Conservation (phyloP, 2,888 invertebrate species). For the Romanomermis culicivorax region DNA sequence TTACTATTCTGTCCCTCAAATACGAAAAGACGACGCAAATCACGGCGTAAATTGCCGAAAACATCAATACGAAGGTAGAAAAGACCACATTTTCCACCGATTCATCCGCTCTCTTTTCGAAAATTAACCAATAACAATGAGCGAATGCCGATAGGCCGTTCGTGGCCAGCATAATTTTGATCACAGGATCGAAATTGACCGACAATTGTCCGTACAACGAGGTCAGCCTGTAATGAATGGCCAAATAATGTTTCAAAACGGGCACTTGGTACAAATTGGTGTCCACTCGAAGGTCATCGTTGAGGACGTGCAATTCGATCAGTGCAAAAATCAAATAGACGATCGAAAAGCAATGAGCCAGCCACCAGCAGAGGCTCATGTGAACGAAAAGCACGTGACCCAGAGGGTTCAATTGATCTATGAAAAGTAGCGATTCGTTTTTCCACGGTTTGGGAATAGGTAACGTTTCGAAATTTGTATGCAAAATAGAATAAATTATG, state of each 20-base stretch:
- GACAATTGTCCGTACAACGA: background rate
- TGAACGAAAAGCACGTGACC: background rate
- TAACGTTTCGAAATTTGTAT: background rate
- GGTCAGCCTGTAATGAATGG: constrained; percentile 1
- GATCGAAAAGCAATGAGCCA: background rate
- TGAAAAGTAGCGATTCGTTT: background rate
- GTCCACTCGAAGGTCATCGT: constrained; percentile 4
- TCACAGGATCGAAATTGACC: background rate
- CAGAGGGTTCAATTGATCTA: background rate
- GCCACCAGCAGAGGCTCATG: background rate
- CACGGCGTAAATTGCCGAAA: background rate
- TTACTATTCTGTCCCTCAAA: background rate
- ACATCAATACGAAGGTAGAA: background rate
- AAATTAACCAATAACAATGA: background rate
- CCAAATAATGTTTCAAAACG: constrained; percentile 8
- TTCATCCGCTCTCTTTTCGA: background rate
- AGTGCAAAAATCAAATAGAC: background rate
- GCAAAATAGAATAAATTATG: background rate
- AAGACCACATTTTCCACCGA: background rate
- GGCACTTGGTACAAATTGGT: constrained; percentile 8
- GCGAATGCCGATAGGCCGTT: background rate
- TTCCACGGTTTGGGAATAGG: background rate
- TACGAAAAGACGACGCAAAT: background rate
- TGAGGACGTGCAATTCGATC: constrained; percentile 2
- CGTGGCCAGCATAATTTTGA: background rate